Base-by-base conservation (phyloP, 2,888 invertebrate genomes). In the Oeneis ivallda region DNA sequence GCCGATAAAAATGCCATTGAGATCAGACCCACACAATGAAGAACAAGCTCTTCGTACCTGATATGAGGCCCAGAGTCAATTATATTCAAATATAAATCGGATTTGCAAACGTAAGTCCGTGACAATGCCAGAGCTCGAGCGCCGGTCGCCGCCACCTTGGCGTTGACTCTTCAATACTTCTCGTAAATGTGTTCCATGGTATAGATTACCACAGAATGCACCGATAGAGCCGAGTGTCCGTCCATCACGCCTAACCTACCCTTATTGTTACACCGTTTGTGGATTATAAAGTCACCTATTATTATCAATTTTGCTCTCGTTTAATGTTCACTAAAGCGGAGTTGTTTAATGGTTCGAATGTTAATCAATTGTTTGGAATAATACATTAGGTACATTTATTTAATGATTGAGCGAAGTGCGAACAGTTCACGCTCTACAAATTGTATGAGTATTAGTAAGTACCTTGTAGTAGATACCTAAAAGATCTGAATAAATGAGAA, bases 31-130 rank as follows among this genome's bases (percentile, higher is more conserved):
- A 85, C 79, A 91, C 91, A 91, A 91, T 87, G 82, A 81, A 81
- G 76, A 81, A 84, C 86, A 82, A 80, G 82, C 83, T 77, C 82
- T 79, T 76, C 77, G 81, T 88, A 89, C 89, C 88, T 85, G 90
- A 88, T 85, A 81, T 79, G 83, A 79, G 86, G 82, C 87, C 84
- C 85, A 86, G 87, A 90, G 87, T 91, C 91, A 89, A 92, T 92
- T 91, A 92, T 91, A 92, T 92, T 92, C 90, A 90, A 92, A 92
- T 92, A 89, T 87, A 90, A 92, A 92, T 90, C 91, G 88, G 91
- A 92, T 92, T 92, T 90, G 91, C 90, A 81, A 89, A 89, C 85
- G 84, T 92, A 92, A 92, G 89, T 81, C 78, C 73, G 74, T 83
- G 83, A 90, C 90, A 91, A 92, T 89, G 75, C 85, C 79, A 80